Evolutionary conservation across 2,888 invertebrate species (phyloP).

Genomic region (Protonemura montana): DNA sequence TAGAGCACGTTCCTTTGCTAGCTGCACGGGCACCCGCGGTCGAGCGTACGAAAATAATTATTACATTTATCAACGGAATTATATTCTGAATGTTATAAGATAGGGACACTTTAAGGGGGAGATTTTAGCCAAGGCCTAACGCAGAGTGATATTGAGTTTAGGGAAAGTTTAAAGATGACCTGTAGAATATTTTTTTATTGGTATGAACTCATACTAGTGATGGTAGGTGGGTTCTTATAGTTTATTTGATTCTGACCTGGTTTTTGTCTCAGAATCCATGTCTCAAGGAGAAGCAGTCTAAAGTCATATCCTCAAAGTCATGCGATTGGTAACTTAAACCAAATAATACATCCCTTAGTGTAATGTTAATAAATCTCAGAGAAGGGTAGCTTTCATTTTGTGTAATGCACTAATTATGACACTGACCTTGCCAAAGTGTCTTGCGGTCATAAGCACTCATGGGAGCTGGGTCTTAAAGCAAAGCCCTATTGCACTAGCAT

Average conservation of each 20-base stretch:
- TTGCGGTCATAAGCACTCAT: conserved; percentile 41
- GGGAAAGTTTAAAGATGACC: too few species aligned
- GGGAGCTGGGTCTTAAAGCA: conserved; percentile 38
- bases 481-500: conserved; percentile 40
- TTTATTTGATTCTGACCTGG: too few species aligned
- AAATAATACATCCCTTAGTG: neutral
- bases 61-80: neutral
- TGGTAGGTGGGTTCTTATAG: too few species aligned
- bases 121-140: too few species aligned
- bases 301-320: too few species aligned
- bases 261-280: too few species aligned
- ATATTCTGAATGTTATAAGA: neutral
- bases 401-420: conserved; percentile 46
- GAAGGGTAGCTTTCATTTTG: conserved; percentile 13
- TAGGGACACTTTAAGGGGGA: neutral
- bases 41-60: neutral
- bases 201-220: too few species aligned
- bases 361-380: neutral
- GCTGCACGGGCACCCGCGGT: neutral
- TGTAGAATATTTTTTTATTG: too few species aligned
- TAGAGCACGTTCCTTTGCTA: conserved; percentile 31
- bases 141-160: too few species aligned
- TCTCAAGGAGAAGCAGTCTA: too few species aligned
- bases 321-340: neutral
- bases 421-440: conserved; percentile 45